phyloP scores from a whole-genome alignment of 2,797 vertebrate species.

The Poeciliopsis paucimaculata region DNA sequence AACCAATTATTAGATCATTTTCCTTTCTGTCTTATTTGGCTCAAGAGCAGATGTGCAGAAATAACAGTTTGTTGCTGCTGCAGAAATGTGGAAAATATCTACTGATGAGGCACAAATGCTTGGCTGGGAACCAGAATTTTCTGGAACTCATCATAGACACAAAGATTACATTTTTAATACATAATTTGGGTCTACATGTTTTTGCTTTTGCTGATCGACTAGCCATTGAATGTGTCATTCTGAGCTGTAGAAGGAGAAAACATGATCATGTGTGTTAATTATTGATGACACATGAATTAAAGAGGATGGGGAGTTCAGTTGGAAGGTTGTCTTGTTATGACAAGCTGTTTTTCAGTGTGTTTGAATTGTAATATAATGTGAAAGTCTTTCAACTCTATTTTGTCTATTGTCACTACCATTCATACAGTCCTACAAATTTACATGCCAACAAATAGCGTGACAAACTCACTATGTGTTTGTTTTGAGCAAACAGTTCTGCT shows the following conservation, averaged over 20 bases:
- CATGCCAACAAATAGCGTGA: background rate
- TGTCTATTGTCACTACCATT: background rate
- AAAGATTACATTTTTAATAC: background rate
- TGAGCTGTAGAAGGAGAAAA: constrained; percentile 2
- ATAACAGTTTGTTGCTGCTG: background rate
- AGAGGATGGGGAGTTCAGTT: background rate
- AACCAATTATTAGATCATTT: background rate
- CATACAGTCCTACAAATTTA: background rate
- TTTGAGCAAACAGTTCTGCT: background rate
- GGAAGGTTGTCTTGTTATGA: background rate
- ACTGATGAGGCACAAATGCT: background rate
- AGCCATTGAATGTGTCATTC: background rate
- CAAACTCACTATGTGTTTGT: background rate
- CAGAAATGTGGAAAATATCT: background rate
- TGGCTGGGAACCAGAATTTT: background rate
- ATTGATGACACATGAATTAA: constrained; percentile 37
- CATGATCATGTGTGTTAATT: constrained; percentile 9
- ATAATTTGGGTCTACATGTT: background rate
- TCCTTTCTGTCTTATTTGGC: background rate
- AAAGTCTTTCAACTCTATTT: background rate
- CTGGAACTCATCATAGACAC: background rate
- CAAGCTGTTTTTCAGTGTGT: background rate
- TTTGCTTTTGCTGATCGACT: background rate
- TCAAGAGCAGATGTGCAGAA: background rate
- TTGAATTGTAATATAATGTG: background rate